Evolutionary conservation across 2,113 vertebrate species (phyloP).

Genomic region (Pteruthius melanotis): DNA sequence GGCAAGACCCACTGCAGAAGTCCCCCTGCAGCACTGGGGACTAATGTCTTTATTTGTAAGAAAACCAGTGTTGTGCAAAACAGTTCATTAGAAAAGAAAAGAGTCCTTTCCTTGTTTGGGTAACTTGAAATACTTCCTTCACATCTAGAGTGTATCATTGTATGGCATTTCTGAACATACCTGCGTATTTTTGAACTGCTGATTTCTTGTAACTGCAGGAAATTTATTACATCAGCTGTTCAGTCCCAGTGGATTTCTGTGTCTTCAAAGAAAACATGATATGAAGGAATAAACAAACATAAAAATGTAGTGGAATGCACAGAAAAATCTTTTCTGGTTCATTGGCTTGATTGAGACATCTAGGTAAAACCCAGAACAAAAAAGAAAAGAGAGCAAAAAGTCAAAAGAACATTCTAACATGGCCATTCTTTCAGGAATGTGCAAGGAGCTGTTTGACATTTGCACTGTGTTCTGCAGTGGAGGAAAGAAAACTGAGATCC

Average conservation of each 20-base stretch:
- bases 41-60: not conserved
- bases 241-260: not conserved
- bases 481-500: not conserved
- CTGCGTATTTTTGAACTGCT: not conserved
- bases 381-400: fast-evolving
- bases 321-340: not conserved
- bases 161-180: not conserved
- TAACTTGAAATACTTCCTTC: not conserved
- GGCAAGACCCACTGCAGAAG: not conserved
- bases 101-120: not conserved
- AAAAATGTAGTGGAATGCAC: not conserved
- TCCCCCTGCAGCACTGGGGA: not conserved
- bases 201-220: not conserved
- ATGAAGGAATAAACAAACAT: not conserved
- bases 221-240: not conserved
- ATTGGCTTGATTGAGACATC: not conserved
- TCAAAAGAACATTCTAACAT: not conserved
- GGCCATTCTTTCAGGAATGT: not conserved
- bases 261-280: not conserved
- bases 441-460: not conserved
- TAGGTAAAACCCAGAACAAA: not conserved
- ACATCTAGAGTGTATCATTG: fast-evolving
- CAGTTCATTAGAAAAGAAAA: not conserved
- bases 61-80: not conserved
- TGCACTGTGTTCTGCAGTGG: not conserved